Base-by-base conservation (phyloP, 2,888 invertebrate species). In the Melanostoma scalare region DNA sequence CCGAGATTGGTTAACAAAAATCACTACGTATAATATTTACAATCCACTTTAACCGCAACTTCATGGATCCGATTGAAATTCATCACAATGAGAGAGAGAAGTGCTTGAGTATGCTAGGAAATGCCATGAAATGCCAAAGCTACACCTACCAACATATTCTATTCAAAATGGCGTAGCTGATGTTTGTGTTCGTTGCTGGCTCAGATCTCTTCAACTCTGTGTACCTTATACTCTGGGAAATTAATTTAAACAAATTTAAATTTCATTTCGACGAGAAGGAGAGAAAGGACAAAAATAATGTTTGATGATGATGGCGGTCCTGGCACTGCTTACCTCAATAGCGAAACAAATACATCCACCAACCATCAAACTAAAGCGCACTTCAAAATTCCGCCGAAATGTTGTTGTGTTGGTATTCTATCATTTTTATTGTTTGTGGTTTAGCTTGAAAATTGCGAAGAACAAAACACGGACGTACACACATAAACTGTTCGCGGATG, bases 181-280 rank as follows among this genome's bases (percentile, higher is more conserved):
- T 81, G 60, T 75, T 81, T 81, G 75, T 65, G 35, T 55, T 73
- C 8, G 63, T 42, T 61, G 20, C 56, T 35, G 35, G 40, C 31
- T n/a, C 33, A 30, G 52, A 42, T 42, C 31, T 56, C 30, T 56
- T 38, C 30, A 31, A 63, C 38, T 50, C 35, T 31, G 48, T 44
- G 38, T 56, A 35, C 40, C 20, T 40, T 38, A 75, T 69, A 73
- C 81, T 82, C 48, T 56, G 20, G 82, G 40, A 84, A 78, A 84
- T 84, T 74, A 84, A 78, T 78, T 71, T 71, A 75, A 69, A 75
- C 78, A 75, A 78, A 78, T 84, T 78, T 78, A 84, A 74, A 84
- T 79, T 78, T 71, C 71, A 69, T 75, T 55, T 75, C 46, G 65
- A 77, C 20, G 20, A 20, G 20, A 20, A 1, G 1, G 20, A 20